Evolutionary conservation across 1,140 invertebrate species (phyloP).

Genomic region (Trichonephila clavata): DNA sequence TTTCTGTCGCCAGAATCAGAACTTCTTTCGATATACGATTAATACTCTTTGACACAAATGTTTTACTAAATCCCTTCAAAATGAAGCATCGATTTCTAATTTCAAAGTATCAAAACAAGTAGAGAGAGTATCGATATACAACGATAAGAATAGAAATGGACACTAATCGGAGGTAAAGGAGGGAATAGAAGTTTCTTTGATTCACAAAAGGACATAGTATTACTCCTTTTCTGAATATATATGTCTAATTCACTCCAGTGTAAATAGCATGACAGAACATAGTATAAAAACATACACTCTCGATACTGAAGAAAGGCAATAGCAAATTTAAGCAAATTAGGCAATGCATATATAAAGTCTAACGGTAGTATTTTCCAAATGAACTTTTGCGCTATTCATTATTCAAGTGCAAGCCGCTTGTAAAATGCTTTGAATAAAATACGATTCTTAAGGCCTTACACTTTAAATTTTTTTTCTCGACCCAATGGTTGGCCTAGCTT

Average conservation of each 20-base stretch:
- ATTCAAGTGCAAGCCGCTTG: slow-evolving; percentile 54
- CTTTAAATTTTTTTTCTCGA: slow-evolving; percentile 21
- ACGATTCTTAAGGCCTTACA: slow-evolving; percentile 64
- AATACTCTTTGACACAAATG: too few species aligned
- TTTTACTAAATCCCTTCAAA: too few species aligned
- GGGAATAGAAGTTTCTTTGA: background rate
- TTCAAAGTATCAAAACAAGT: background rate
- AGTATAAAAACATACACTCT: slow-evolving; percentile 35
- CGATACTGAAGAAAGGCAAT: slow-evolving; percentile 36
- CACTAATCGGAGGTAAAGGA: background rate
- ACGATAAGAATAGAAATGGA: slow-evolving; percentile 33
- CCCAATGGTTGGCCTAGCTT: slow-evolving; percentile 46
- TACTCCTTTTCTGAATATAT: slow-evolving; percentile 1
- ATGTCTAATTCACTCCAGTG: slow-evolving; percentile 18
- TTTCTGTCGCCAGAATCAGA: too few species aligned
- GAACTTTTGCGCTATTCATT: slow-evolving; percentile 61
- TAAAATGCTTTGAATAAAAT: slow-evolving; percentile 74
- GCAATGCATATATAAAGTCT: slow-evolving; percentile 48
- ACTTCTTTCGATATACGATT: too few species aligned
- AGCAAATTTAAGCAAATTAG: slow-evolving; percentile 61
- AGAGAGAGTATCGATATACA: slow-evolving; percentile 24
- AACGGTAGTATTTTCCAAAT: slow-evolving; percentile 57
- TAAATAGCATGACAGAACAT: background rate
- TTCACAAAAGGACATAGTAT: slow-evolving; percentile 15
- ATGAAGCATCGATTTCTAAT: background rate